Evolutionary conservation across 2,797 vertebrate genomes (phyloP), one percentile per base, ranked within the genome.

Genomic region (Tangara arthus): DNA sequence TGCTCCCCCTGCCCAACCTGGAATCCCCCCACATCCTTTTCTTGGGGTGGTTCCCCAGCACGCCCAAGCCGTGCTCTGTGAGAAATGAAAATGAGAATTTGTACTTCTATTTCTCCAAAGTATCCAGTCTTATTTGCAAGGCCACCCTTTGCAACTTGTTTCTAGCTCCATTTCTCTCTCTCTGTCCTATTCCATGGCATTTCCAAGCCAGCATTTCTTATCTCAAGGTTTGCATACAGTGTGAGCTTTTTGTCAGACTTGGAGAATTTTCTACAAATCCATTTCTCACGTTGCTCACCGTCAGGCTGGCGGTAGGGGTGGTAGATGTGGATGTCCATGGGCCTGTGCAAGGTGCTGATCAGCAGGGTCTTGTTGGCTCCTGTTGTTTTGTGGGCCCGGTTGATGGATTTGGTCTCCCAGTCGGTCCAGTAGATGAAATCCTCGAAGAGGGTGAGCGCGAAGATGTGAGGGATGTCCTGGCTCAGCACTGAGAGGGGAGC

Each of bases 351-450:
- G 0, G 99, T 99, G 98, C 99, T 99, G 97, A 99, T 99, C 94
- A 99, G 97, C 94, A 98, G 96, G 0, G 98, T 98, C 93, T 99
- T 99, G 97, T 99, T 99, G 96, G 97, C 95, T 20, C 99, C 99
- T 0, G 98, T 98, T 1, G 97, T 98, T 96, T 99, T 97, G 95
- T 99, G 99, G 26, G 98, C 98, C 82, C 99, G 96, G 98, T 99
- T 99, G 97, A 99, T 99, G 60, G 99, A 99, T 94, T 99, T 99
- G 27, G 99, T 99, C 97, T 99, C 99, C 99, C 99, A 99, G 97
- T 99, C 99, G 0, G 99, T 99, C 99, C 99, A 99, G 98, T 99
- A 99, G 91, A 99, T 99, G 89, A 98, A 99, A 95, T 99, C 99
- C 97, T 99, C 99, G 34, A 99, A 99, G 95, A 99, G 98, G 30